Evolutionary conservation across 1,140 invertebrate genomes (phyloP).

Genomic region (Zaprionus africanus): DNA sequence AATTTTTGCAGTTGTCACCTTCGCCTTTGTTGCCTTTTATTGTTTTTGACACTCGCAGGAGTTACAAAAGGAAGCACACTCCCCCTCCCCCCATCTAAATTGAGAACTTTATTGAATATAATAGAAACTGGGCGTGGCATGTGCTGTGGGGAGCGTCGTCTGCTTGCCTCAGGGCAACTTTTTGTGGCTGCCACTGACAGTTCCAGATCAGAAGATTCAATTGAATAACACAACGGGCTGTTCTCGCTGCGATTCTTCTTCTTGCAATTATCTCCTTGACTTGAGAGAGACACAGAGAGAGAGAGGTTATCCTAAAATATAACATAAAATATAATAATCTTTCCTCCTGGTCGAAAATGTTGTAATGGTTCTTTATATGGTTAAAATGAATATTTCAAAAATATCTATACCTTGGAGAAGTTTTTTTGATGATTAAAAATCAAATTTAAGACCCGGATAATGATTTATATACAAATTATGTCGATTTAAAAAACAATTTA

Average conservation of each 20-base stretch:
- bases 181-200: slow-evolving; percentile 60
- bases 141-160: slow-evolving; percentile 2
- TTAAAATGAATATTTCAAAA: no score
- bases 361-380: no score
- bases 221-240: slow-evolving; percentile 26
- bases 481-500: no score
- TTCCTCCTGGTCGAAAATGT: no score
- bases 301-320: no score
- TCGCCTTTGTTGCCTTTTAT: slow-evolving; percentile 51
- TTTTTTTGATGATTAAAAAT: no score
- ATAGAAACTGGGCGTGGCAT: slow-evolving; percentile 12
- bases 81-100: not conserved
- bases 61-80: slow-evolving; percentile 12
- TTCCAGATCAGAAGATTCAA: slow-evolving; percentile 57
- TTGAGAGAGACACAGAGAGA: not conserved
- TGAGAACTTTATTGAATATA: slow-evolving; percentile 11
- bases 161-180: slow-evolving; percentile 6
- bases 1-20: slow-evolving; percentile 51
- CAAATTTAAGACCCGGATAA: no score
- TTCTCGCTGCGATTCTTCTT: not conserved
- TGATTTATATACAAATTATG: no score
- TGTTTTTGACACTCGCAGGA: slow-evolving; percentile 69
- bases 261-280: not conserved
- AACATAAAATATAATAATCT: no score
- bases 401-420: no score